These are phyloP conservation scores for Pediacus dermestoides DNA, from an alignment of 2,888 invertebrate genomes.

Conservation along the genomic window DNA sequence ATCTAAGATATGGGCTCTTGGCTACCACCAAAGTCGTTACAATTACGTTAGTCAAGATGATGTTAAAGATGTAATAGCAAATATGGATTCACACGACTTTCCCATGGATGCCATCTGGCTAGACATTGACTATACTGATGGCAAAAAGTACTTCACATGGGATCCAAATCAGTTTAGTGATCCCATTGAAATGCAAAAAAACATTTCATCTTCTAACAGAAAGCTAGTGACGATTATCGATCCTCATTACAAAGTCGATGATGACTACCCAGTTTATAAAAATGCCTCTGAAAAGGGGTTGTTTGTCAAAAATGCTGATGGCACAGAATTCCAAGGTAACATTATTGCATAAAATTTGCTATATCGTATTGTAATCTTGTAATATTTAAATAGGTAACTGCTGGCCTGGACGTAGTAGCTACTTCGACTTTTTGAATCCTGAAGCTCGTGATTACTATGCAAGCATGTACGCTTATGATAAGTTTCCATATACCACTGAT, in stretches of 20 bases:
- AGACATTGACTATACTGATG: constrained; percentile 96
- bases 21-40: constrained; percentile 48
- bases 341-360: neutral
- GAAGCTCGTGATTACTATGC: constrained; percentile 77
- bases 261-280: constrained; percentile 79
- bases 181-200: constrained; percentile 73
- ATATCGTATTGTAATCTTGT: neutral
- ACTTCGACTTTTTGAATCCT: constrained; percentile 89
- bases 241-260: constrained; percentile 93
- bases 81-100: constrained; percentile 85
- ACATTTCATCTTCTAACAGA: constrained; percentile 79
- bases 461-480: constrained; percentile 54
- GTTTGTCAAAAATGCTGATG: constrained; percentile 83
- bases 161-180: constrained; percentile 81
- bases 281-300: constrained; percentile 74
- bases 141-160: constrained; percentile 82
- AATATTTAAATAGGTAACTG: constrained; percentile 58
- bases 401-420: constrained; percentile 94
- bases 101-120: constrained; percentile 96
- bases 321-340: constrained; percentile 83
- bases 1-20: constrained; percentile 34
- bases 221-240: constrained; percentile 92
- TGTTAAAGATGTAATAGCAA: constrained; percentile 73
- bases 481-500: constrained; percentile 64
- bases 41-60: constrained; percentile 95